Base-by-base conservation (phyloP, 2,113 vertebrate species). In the Piliocolobus tephrosceles region DNA sequence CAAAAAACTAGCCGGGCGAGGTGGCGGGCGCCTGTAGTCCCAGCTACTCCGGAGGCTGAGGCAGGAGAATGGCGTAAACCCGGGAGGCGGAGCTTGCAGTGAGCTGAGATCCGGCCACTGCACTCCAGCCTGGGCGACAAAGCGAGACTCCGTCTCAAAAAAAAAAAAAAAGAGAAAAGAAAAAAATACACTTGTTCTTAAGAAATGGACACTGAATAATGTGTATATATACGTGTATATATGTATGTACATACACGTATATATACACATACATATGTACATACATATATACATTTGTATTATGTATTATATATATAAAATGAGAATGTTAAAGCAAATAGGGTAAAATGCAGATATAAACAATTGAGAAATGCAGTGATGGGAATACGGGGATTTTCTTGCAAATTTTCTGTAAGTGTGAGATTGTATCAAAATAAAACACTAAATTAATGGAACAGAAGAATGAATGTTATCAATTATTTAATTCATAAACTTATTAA, bases 401-500 rank as follows among this genome's bases (percentile, higher is more conserved):
- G 50, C 32, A 91, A 88, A 5, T n/a, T 96, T 90, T 94, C 43
- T 87, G 9, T 45, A 76, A 50, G 22, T 90, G 78, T 91, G 52
- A 96, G 85, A 95, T 94, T 52, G 73, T 52, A 52, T 79, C 23
- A 82, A 52, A 76, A 95, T 58, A 38, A 95, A 91, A 43, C 45
- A 76, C 6, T 81, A 76, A 93, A 86, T 75, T 38, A 85, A 75
- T 81, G 43, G 2, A 83, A 66, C 61, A 94, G 23, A 95, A 89
- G 40, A 23, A 90, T 18, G 8, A 13, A 89, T 89, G 3, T 52
- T 93, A 95, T 94, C 45, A 86, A 83, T 79, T 92, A 84, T 90
- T 90, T 96, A 92, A 96, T 94, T 89, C 35, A 58, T 81, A 94
- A 95, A 35, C 7, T 83, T 95, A 97, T 87, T 94, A 68, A 86